phyloP scores from a whole-genome alignment of 2,888 invertebrate species.

The Netelia virgata region DNA sequence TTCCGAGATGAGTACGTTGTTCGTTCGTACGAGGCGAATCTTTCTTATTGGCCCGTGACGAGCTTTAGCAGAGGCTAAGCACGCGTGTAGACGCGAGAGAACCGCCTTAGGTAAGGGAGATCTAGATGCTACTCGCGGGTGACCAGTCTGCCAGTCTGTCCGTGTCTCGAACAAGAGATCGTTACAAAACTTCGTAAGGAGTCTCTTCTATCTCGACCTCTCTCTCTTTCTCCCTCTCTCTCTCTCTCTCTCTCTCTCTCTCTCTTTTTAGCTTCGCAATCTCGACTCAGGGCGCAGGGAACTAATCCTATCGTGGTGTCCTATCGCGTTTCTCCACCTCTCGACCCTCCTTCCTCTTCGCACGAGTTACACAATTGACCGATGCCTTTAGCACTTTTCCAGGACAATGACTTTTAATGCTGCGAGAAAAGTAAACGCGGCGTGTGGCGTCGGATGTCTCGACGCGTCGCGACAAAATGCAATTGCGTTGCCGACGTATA shows the following conservation, averaged over 20 bases:
- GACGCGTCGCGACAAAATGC: slow-evolving; percentile 69
- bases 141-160: slow-evolving; percentile 73
- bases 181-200: slow-evolving; percentile 79
- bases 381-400: slow-evolving; percentile 72
- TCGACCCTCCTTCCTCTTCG: slow-evolving; percentile 14
- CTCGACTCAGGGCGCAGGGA: slow-evolving; percentile 47
- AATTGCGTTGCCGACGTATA: slow-evolving; percentile 66
- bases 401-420: slow-evolving; percentile 74
- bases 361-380: slow-evolving; percentile 71
- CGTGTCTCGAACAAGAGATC: slow-evolving; percentile 74
- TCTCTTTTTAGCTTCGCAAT: slow-evolving; percentile 41
- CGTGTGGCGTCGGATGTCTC: slow-evolving; percentile 69
- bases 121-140: slow-evolving; percentile 80
- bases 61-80: slow-evolving; percentile 74
- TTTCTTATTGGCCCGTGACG: slow-evolving; percentile 51
- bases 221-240: slow-evolving; percentile 46
- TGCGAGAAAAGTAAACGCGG: slow-evolving; percentile 60
- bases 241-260: slow-evolving; percentile 53
- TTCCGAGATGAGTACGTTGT: slow-evolving; percentile 70
- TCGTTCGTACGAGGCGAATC: slow-evolving; percentile 9
- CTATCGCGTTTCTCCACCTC: slow-evolving; percentile 32
- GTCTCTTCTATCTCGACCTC: slow-evolving; percentile 63
- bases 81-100: slow-evolving; percentile 70
- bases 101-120: slow-evolving; percentile 68
- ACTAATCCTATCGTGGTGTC: slow-evolving; percentile 55